Evolutionary conservation across 2,888 invertebrate species (phyloP).

Genomic region (Loripinus fragilis): DNA sequence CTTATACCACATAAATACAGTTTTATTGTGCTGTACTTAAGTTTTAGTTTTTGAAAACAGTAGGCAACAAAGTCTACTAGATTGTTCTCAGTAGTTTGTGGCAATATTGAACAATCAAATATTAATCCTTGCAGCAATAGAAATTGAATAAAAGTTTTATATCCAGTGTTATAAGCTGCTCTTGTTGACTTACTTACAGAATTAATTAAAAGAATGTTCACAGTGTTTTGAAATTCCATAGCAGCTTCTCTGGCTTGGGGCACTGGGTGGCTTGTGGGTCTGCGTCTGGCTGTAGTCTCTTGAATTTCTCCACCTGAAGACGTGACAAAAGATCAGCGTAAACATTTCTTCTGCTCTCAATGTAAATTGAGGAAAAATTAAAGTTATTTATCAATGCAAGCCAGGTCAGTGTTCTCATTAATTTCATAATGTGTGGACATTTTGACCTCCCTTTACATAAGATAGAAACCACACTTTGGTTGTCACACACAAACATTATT

Average conservation of each 20-base stretch:
- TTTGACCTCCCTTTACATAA: constrained; percentile 36
- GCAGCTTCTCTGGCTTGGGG: neutral
- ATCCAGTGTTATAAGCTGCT: neutral
- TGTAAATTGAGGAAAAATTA: neutral
- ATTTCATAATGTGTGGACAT: constrained; percentile 18
- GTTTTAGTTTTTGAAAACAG: neutral
- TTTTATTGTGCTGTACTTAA: neutral
- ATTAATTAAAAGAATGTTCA: constrained; percentile 8
- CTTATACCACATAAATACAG: constrained; percentile 11
- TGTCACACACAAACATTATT: constrained; percentile 44
- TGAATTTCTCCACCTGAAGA: constrained; percentile 18
- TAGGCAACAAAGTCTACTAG: neutral
- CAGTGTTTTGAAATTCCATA: constrained; percentile 1
- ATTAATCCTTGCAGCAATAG: neutral
- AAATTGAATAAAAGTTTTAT: constrained; percentile 2
- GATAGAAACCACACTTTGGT: constrained; percentile 35
- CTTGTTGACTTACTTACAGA: constrained; percentile 4
- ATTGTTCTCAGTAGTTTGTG: neutral
- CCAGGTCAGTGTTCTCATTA: constrained; percentile 29
- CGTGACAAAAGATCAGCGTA: neutral
- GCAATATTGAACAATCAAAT: neutral
- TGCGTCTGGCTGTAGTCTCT: neutral
- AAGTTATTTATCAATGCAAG: neutral
- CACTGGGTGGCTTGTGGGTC: neutral
- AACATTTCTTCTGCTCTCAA: neutral